phyloP scores from a whole-genome alignment of 92 coral and sea anemone species.

The Hydrozoanthus gracilis region DNA sequence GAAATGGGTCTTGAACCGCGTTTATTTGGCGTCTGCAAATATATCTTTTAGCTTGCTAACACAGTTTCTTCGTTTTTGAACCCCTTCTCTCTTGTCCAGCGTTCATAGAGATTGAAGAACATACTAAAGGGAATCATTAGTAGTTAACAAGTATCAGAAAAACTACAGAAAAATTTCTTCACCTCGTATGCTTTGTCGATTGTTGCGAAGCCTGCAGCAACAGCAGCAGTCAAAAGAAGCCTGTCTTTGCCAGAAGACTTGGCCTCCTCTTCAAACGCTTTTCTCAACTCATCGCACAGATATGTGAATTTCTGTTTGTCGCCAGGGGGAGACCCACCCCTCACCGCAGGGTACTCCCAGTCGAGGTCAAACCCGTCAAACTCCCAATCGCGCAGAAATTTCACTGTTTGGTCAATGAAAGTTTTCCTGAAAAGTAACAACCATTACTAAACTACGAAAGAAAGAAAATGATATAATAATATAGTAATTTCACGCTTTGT shows the following conservation, averaged over 20 bases:
- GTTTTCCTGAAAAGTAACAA: conserved; percentile 39
- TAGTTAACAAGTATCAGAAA: no score
- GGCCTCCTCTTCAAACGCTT: conserved; percentile 70
- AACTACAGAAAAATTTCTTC: neutral
- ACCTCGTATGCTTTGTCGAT: conserved; percentile 71
- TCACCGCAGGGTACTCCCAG: conserved; percentile 81
- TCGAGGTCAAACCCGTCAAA: conserved; percentile 84
- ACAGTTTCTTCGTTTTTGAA: no score
- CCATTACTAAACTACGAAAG: neutral
- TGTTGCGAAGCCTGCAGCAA: conserved; percentile 70
- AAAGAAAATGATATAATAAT: no score
- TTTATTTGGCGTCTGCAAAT: no score
- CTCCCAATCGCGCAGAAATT: conserved; percentile 57
- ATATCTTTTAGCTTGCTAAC: no score
- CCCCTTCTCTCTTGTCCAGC: no score
- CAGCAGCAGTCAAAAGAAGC: conserved; percentile 76
- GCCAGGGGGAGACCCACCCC: conserved; percentile 73
- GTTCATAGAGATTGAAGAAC: no score
- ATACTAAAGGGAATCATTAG: no score
- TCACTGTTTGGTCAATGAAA: conserved; percentile 67
- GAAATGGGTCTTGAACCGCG: no score
- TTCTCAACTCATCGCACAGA: conserved; percentile 71
- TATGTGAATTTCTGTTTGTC: conserved; percentile 75
- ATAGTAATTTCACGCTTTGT: no score
- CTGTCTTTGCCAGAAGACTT: conserved; percentile 51